Conservation (phyloP, 1,140 invertebrate species). For the Chionoecetes opilio region DNA sequence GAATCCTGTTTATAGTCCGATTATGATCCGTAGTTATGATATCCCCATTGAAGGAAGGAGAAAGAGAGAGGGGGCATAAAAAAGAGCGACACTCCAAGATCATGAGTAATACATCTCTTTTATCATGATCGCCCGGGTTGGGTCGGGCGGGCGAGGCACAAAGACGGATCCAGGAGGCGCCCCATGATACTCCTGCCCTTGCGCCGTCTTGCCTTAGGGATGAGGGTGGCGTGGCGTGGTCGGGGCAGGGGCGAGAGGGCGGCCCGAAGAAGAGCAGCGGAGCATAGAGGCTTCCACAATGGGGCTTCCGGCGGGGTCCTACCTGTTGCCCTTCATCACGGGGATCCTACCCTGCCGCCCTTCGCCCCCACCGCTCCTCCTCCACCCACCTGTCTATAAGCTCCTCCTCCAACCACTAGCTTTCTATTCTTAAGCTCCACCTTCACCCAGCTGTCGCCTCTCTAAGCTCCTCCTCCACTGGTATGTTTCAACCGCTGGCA, state of each 20-base stretch:
- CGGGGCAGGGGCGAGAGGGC: conserved; percentile 86
- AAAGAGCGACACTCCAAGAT: conserved; percentile 75
- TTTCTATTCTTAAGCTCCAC: background rate
- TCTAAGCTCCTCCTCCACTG: no score
- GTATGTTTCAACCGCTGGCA: no score
- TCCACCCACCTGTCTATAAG: no score
- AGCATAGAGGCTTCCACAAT: conserved; percentile 82
- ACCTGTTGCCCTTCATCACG: conserved; percentile 78
- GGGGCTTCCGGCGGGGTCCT: conserved; percentile 71
- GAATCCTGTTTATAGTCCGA: conserved; percentile 61
- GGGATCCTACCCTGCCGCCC: conserved; percentile 39
- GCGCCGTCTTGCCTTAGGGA: conserved; percentile 43
- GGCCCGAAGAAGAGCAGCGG: conserved; percentile 85
- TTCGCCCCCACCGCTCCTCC: background rate
- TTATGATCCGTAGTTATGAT: conserved; percentile 71
- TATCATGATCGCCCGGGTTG: conserved; percentile 47
- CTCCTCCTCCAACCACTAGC: no score
- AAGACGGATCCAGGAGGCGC: background rate
- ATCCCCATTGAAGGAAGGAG: conserved; percentile 57
- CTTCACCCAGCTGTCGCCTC: no score
- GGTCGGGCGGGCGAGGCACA: conserved; percentile 22
- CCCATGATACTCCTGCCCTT: background rate
- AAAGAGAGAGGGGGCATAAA: conserved; percentile 44
- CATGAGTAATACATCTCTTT: conserved; percentile 73
- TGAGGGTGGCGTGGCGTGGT: conserved; percentile 85